A percentile compares a stretch with the other conserved stretches of the same genome.
Evolutionary conservation across 2,113 vertebrate genomes (phyloP).

Genomic region (Stigmatopora argus): DNA sequence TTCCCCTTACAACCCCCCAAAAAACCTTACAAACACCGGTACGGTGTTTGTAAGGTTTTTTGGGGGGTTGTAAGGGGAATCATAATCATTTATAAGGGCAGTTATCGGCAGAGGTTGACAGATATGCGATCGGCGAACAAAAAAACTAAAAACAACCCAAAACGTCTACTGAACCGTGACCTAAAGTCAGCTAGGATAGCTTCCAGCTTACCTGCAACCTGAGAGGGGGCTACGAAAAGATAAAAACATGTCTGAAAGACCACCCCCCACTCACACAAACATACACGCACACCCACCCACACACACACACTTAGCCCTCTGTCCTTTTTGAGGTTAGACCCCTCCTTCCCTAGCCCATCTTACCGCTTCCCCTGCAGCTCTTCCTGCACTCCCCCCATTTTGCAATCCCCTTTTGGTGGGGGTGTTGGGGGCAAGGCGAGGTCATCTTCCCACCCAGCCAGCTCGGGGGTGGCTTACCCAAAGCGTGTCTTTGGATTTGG

Average conservation of each 20-base stretch:
- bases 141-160: no score
- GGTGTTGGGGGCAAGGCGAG: conserved; percentile 31
- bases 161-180: no score
- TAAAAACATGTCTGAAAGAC: conserved; percentile 6
- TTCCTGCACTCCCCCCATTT: conserved; percentile 1
- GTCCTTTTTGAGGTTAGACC: conserved; percentile 5
- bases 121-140: no score
- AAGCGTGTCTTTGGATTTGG: conserved; percentile 26
- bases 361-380: not conserved
- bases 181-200: no score
- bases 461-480: conserved; percentile 32
- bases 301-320: conserved; percentile 33
- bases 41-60: no score
- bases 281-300: not conserved
- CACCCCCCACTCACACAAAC: conserved; percentile 22
- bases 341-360: not conserved
- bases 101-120: no score
- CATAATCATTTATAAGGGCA: no score
- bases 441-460: conserved; percentile 28
- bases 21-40: no score
- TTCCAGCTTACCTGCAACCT: not conserved
- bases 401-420: conserved; percentile 31
- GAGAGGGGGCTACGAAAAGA: not conserved
- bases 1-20: no score
- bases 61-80: no score